These are phyloP conservation scores for Zygothrica quintamaculata DNA, from an alignment of 2,888 invertebrate species.

Conservation along the genomic window DNA sequence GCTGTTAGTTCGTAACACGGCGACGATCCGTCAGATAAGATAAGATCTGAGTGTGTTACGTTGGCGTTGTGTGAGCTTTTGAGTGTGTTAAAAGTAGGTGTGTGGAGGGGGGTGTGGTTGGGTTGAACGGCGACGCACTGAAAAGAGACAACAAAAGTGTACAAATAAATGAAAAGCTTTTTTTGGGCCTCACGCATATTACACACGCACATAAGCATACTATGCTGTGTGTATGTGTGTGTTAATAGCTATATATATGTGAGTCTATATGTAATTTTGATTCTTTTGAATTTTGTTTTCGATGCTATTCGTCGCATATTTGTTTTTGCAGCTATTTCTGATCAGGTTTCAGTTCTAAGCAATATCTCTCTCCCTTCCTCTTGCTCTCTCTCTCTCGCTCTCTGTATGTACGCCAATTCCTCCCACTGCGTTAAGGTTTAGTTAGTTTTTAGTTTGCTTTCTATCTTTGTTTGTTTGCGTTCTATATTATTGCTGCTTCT, in stretches of 20 bases:
- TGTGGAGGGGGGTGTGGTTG: background rate
- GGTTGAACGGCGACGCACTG: too few species aligned
- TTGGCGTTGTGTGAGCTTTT: conserved; percentile 44
- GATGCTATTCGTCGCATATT: conserved; percentile 21
- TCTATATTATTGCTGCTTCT: conserved; percentile 9
- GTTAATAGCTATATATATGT: conserved; percentile 1
- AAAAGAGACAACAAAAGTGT: conserved; percentile 1
- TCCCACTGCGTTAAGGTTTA: conserved; percentile 20
- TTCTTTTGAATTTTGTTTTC: conserved; percentile 22
- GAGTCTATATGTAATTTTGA: conserved; percentile 5
- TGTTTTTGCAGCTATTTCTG: conserved; percentile 19
- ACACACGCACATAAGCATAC: conserved; percentile 8
- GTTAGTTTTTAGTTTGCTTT: conserved; percentile 24
- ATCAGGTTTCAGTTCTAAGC: conserved; percentile 27
- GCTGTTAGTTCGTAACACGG: conserved; percentile 61
- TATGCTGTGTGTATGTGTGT: background rate
- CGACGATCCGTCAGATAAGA: conserved; percentile 71
- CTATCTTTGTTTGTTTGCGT: conserved; percentile 28
- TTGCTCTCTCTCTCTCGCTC: background rate
- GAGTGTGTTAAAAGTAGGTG: too few species aligned
- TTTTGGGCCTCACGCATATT: conserved; percentile 41
- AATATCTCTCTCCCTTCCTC: background rate
- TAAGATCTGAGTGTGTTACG: conserved; percentile 51
- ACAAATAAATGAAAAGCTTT: conserved; percentile 25
- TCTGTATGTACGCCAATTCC: too few species aligned